A percentile compares a stretch with the other conserved stretches of the same genome.
Conservation (phyloP, 2,797 vertebrate genomes). For the Xenopus petersii region DNA sequence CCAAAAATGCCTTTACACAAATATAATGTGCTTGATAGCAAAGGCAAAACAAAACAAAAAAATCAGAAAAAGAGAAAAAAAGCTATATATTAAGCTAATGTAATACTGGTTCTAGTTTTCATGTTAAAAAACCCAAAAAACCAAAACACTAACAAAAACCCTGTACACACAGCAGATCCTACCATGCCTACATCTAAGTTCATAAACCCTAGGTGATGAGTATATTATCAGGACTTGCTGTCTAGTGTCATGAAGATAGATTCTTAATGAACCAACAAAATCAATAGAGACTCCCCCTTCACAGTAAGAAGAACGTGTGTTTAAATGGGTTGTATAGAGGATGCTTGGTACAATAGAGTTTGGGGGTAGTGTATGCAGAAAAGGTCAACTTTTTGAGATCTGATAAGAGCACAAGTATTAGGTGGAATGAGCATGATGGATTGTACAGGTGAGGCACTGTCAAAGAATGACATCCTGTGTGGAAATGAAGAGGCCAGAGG, state of each 20-base stretch:
- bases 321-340: constrained; percentile 47
- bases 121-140: no score
- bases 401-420: constrained; percentile 15
- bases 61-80: no score
- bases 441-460: constrained; percentile 36
- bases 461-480: constrained; percentile 31
- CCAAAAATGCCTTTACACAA: no score
- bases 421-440: constrained; percentile 45
- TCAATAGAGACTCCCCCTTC: constrained; percentile 58
- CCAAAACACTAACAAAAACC: no score
- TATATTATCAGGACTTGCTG: constrained; percentile 63
- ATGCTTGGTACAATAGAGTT: constrained; percentile 53
- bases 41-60: no score
- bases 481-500: constrained; percentile 34
- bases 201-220: constrained; percentile 35
- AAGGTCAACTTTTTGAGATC: constrained; percentile 16
- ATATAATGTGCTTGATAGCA: no score
- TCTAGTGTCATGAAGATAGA: constrained; percentile 73
- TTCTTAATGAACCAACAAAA: constrained; percentile 74
- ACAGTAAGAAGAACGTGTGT: constrained; percentile 19
- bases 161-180: background rate
- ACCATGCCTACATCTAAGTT: constrained; percentile 11
- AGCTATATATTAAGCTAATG: no score
- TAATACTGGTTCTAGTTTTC: no score
- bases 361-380: constrained; percentile 16